Evolutionary conservation across 2,797 vertebrate species (phyloP), one percentile per base, ranked within the genome.

Genomic region (Phoeniculus purpureus): DNA sequence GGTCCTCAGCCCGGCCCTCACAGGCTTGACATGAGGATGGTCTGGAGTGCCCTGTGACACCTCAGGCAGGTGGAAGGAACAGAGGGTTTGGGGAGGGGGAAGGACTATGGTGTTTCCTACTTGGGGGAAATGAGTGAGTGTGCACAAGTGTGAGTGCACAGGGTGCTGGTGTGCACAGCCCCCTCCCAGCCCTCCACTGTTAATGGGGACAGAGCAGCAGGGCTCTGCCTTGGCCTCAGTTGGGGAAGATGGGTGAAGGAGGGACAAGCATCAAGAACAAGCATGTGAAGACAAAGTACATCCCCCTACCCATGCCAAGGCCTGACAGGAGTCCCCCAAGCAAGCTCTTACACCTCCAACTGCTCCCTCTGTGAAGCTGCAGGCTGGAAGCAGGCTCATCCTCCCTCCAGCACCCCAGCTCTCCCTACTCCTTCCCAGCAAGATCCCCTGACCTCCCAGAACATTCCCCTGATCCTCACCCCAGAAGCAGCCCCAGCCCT

Each of bases 341-440:
- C 37, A 61, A 47, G 29, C 7, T 80, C 3, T 84, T 68, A 5
- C 0, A 1, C 12, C 48, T 56, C 32, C 64, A 85, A 3, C 25
- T 79, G 52, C 32, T 73, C 45, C 13, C 31, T 16, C 4, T 0
- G 0, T 19, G 29, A 50, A 70, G 64, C 72, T 59, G 31, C 64
- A 64, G 81, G 64, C 14, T 34, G 29, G 2, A 9, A 89, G 29
- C 62, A 78, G 55, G 12, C 5, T 40, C 50, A 37, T 47, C 29
- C 26, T 77, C 13, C 7, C 22, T 54, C 56, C 3, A 3, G 16
- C 14, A 31, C 12, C 54, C 23, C 0, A 0, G 3, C 20, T 37
- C 19, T 32, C 62, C 32, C 65, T 32, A 23, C n/a, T 74, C 31
- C 10, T 40, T 71, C 18, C 40, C 52, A 70, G 58, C 11, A 51